Conservation (phyloP, 1,140 invertebrate species). For the Drosophila punjabiensis region DNA sequence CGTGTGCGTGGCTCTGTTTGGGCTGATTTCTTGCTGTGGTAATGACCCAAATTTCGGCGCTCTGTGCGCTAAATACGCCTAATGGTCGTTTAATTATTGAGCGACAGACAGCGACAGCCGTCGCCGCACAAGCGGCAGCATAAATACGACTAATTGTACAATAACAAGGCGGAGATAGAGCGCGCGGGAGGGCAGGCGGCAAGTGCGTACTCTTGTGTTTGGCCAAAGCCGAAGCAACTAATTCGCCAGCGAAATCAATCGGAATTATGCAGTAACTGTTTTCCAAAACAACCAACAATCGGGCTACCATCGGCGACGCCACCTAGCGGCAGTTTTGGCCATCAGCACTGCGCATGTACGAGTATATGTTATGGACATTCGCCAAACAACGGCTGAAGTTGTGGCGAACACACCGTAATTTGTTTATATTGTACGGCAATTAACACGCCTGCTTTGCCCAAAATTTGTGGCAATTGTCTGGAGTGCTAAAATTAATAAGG, state of each 20-base stretch:
- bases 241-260: conserved; percentile 41
- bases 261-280: conserved; percentile 54
- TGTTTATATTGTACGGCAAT: conserved; percentile 78
- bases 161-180: conserved; percentile 64
- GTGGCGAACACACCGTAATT: conserved; percentile 53
- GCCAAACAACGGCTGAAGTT: conserved; percentile 23
- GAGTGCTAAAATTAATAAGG: conserved; percentile 77
- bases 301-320: conserved; percentile 21
- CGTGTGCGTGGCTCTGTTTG: conserved; percentile 65
- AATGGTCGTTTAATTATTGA: conserved; percentile 80
- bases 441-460: conserved; percentile 76
- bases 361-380: neutral
- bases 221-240: conserved; percentile 32
- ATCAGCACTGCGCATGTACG: conserved; percentile 14
- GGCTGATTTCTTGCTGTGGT: conserved; percentile 65
- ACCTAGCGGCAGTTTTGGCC: conserved; percentile 36
- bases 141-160: conserved; percentile 81
- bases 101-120: conserved; percentile 71
- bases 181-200: neutral
- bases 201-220: conserved; percentile 18
- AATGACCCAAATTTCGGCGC: conserved; percentile 78
- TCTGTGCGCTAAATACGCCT: conserved; percentile 73
- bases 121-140: conserved; percentile 44
- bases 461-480: conserved; percentile 77
- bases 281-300: neutral